Conservation (phyloP, 1,140 invertebrate genomes). For the Drosophila serrata region DNA sequence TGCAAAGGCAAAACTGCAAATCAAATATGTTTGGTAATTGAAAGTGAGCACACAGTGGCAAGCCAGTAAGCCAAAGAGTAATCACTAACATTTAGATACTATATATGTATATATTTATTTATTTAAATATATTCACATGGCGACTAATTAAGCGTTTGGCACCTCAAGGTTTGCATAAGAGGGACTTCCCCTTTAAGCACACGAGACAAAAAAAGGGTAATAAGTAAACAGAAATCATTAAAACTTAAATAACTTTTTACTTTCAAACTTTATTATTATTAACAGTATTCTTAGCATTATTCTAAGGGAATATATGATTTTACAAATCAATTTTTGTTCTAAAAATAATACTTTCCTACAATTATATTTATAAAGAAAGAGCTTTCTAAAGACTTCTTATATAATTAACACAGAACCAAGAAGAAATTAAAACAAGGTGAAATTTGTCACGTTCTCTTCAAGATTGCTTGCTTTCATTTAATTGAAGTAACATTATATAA, state of each 20-base stretch:
- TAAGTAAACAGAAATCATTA: background rate
- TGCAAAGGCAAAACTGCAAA: conserved; percentile 43
- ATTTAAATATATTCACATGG: conserved; percentile 30
- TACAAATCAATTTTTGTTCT: too few species aligned
- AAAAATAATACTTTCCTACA: too few species aligned
- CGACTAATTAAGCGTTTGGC: conserved; percentile 38
- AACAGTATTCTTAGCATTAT: too few species aligned
- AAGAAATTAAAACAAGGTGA: background rate
- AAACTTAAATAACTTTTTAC: too few species aligned
- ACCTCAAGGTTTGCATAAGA: background rate
- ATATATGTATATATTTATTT: background rate
- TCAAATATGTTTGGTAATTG: conserved; percentile 61
- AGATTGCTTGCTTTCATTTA: background rate
- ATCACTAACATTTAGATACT: conserved; percentile 20
- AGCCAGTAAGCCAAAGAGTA: conserved; percentile 1
- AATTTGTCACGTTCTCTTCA: background rate
- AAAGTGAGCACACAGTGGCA: conserved; percentile 38
- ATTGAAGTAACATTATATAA: background rate
- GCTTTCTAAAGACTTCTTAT: background rate
- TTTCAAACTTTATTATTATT: too few species aligned
- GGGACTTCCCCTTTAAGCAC: background rate
- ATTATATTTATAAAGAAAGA: background rate
- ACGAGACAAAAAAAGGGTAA: background rate
- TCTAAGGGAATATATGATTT: too few species aligned
- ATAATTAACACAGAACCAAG: background rate